phyloP scores from a whole-genome alignment of 2,888 invertebrate genomes.

The Drosophila robusta region DNA sequence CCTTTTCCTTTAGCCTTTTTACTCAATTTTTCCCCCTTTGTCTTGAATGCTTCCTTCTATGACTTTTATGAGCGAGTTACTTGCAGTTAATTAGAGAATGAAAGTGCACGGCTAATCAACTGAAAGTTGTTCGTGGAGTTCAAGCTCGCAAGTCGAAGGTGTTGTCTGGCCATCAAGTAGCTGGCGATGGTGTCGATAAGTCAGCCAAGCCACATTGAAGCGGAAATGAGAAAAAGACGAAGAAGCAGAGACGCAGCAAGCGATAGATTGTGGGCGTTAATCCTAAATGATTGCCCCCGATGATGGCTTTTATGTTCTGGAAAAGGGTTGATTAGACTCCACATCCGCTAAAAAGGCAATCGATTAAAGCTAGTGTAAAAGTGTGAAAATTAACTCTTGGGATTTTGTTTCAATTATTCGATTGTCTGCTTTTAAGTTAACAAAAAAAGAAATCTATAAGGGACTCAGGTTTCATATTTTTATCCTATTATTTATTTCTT shows the following conservation, averaged over 20 bases:
- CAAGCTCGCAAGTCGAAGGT: slow-evolving; percentile 42
- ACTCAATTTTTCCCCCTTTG: slow-evolving; percentile 8
- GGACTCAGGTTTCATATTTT: too few species aligned
- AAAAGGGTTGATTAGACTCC: slow-evolving; percentile 43
- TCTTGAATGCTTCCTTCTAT: slow-evolving; percentile 16
- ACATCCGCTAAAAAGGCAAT: slow-evolving; percentile 36
- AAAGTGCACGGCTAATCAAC: slow-evolving; percentile 68
- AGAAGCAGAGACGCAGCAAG: slow-evolving; percentile 5
- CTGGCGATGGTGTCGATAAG: slow-evolving; percentile 35
- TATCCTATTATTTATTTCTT: too few species aligned
- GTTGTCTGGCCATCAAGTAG: slow-evolving; percentile 44
- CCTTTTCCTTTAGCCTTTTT: slow-evolving; percentile 13
- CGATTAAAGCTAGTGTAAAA: slow-evolving; percentile 37
- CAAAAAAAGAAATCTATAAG: too few species aligned
- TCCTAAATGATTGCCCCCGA: slow-evolving; percentile 45
- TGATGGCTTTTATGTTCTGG: slow-evolving; percentile 31
- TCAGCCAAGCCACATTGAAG: slow-evolving; percentile 32
- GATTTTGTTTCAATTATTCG: background rate
- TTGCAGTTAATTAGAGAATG: slow-evolving; percentile 72
- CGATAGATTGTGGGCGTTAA: slow-evolving; percentile 23
- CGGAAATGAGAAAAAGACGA: slow-evolving; percentile 63
- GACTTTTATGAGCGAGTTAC: slow-evolving; percentile 66
- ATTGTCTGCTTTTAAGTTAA: background rate
- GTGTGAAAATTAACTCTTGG: slow-evolving; percentile 19
- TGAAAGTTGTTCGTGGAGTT: slow-evolving; percentile 56